Evolutionary conservation across 2,113 vertebrate genomes (phyloP).

Genomic region (Balaeniceps rex): DNA sequence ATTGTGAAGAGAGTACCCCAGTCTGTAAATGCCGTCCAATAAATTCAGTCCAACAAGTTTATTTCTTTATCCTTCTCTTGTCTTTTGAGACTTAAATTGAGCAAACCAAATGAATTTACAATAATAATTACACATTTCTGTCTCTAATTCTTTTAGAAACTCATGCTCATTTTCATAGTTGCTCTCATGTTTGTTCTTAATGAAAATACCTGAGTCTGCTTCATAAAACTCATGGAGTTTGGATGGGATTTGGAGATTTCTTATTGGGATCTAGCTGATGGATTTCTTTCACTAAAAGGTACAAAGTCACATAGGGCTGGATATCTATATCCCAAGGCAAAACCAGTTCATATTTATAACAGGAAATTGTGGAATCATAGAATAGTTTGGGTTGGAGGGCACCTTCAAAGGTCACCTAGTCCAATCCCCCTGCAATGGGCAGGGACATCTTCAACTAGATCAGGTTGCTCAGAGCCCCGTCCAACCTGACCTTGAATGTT

Average conservation of each 20-base stretch:
- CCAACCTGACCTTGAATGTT: neutral
- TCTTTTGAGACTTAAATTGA: neutral
- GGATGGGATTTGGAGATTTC: neutral
- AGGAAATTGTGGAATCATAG: neutral
- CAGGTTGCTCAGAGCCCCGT: neutral
- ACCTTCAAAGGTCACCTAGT: neutral
- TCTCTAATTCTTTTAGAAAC: constrained; percentile 12
- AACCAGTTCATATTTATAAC: neutral
- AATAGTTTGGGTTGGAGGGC: neutral
- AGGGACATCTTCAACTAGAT: neutral
- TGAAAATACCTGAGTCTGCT: neutral
- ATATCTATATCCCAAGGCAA: neutral
- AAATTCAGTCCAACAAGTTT: neutral
- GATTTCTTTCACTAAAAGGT: neutral
- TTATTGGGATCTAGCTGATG: neutral
- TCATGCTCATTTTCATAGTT: neutral
- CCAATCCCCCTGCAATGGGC: neutral
- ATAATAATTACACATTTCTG: neutral
- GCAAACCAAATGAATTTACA: neutral
- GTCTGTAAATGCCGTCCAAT: neutral
- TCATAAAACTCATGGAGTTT: neutral
- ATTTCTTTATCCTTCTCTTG: neutral
- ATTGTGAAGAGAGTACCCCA: neutral
- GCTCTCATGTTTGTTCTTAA: neutral
- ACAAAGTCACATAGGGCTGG: neutral